Evolutionary conservation across 2,113 vertebrate species (phyloP), one percentile per base, ranked within the genome.

Genomic region (Paraplagusia blochii): DNA sequence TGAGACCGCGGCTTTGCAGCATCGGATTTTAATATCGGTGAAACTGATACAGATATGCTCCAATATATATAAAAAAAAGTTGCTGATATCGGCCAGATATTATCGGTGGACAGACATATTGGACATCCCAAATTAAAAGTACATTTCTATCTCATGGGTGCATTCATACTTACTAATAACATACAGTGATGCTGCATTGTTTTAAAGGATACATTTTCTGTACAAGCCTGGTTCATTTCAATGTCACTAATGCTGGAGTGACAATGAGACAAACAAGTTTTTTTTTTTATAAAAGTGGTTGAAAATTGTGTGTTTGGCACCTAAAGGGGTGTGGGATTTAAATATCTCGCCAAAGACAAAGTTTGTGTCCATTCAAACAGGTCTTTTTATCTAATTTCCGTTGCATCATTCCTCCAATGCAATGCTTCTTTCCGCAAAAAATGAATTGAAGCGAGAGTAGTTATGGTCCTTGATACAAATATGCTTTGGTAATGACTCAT

Each of bases 311-410:
- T 11, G 22, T 34, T 55, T 67, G 0, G 49, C 46, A 56, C 69
- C 62, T 53, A 15, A 14, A 8, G 64, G 10, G 44, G 63, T 0
- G 14, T 66, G 58, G 58, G 70, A 77, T 73, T 74, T 73, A 51
- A 58, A 64, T 69, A 70, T 56, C n/a, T 33, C 15, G 17, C 48
- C 58, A 48, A 22, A 69, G 48, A 76, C 78, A 72, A 53, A 72
- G 58, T 62, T 58, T 74, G 61, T 29, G 22, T 2, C 75, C 61
- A 53, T 49, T 12, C 47, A 58, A 68, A 72, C 72, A 69, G 66
- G 66, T 42, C 65, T 77, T 70, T n/a, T 48, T 65, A 79, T 67
- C 53, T 62, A 66, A 62, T 61, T 40, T 22, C 51, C 22, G 51
- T 35, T 22, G 29, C 8, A 3, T 52, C 44, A 29, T 49, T 15